phyloP scores from a whole-genome alignment of 1,140 invertebrate species.

The Potamilus streckersoni region DNA sequence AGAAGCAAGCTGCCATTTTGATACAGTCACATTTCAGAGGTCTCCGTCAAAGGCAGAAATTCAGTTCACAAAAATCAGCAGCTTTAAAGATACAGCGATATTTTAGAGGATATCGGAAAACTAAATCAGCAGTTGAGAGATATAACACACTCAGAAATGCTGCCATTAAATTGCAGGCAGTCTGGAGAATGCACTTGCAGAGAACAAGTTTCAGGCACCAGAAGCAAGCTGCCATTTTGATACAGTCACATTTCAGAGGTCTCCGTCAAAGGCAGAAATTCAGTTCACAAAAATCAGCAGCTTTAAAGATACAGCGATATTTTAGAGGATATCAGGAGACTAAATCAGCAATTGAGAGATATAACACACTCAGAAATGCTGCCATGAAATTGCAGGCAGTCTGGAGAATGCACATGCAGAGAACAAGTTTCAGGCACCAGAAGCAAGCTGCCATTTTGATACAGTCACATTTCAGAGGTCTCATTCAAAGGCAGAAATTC shows the following conservation, averaged over 20 bases:
- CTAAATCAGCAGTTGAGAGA: constrained; percentile 1
- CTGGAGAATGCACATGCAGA: constrained; percentile 13
- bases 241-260: constrained; percentile 27
- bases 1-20: constrained; percentile 7
- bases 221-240: constrained; percentile 10
- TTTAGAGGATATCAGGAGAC: constrained; percentile 6
- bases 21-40: constrained; percentile 29
- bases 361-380: constrained; percentile 1
- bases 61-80: constrained; percentile 15
- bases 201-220: constrained; percentile 10
- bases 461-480: constrained; percentile 21
- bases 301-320: constrained; percentile 18
- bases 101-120: constrained; percentile 6
- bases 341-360: constrained; percentile 6
- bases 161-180: constrained; percentile 33
- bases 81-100: constrained; percentile 18
- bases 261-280: constrained; percentile 7
- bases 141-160: constrained; percentile 6
- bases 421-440: constrained; percentile 7
- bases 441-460: constrained; percentile 21
- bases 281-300: constrained; percentile 14
- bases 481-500: constrained; percentile 7
- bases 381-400: constrained; percentile 33
- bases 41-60: constrained; percentile 4
- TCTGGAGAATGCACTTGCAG: constrained; percentile 11